Evolutionary conservation across 2,888 invertebrate species (phyloP).

Genomic region (Xestia ashworthii): DNA sequence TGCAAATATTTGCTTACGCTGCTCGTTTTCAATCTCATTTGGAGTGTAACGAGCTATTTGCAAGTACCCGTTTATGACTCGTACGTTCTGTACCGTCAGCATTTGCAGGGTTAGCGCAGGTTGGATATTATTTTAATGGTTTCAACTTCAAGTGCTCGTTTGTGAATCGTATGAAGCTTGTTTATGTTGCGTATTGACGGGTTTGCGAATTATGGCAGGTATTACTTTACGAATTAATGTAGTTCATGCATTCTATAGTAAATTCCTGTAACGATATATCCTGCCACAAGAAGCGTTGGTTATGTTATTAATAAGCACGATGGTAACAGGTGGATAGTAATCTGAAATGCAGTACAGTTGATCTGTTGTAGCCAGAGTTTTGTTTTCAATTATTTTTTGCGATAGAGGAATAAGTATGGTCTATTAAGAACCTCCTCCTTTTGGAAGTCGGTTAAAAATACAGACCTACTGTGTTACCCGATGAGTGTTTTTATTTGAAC

Average conservation of each 20-base stretch:
- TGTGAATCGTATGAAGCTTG: constrained; percentile 35
- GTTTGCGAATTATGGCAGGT: not conserved
- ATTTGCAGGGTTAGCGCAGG: constrained; percentile 56
- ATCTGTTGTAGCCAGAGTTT: not conserved
- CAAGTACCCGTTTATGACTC: constrained; percentile 67
- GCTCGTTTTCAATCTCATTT: constrained; percentile 74
- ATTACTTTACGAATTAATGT: not conserved
- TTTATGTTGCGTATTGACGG: constrained; percentile 26
- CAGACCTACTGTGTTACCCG: not conserved
- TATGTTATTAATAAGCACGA: not conserved
- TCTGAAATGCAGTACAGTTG: not conserved
- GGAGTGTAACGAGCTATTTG: constrained; percentile 75
- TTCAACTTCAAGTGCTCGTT: constrained; percentile 43
- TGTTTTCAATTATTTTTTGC: not conserved
- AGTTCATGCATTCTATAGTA: not conserved
- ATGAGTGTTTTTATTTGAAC: not conserved
- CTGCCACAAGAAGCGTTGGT: not conserved
- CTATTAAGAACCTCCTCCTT: too few species aligned
- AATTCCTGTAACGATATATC: not conserved
- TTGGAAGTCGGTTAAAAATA: too few species aligned
- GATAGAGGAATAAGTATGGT: not conserved
- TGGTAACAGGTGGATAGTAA: not conserved
- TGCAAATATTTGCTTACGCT: constrained; percentile 71
- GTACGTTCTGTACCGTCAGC: constrained; percentile 48
- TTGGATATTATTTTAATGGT: constrained; percentile 63